Evolutionary conservation across 2,113 vertebrate genomes (phyloP), one percentile per base, ranked within the genome.

Genomic region (Burhinus oedicnemus): DNA sequence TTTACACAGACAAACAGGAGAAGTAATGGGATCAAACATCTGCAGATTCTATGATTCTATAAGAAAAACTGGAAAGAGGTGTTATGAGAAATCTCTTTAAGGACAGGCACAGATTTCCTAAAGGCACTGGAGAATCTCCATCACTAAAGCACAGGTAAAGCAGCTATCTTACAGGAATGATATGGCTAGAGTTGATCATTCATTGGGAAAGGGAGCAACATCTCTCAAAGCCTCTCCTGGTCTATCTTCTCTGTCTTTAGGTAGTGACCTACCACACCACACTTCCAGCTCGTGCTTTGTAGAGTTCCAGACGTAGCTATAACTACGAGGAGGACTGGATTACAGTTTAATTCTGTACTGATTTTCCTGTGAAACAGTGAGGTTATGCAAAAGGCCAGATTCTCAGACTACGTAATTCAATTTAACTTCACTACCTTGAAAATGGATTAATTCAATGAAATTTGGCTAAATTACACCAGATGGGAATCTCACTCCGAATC

Each of bases 381-480:
- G 89, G 84, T 93, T 96, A 90, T 44, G 77, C 51, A 60, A 95
- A 96, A 95, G 92, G 68, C 81, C 81, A 91, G 91, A 91, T 86
- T 91, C 93, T 93, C 79, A 95, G 91, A 94, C 87, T 88, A 83
- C 9, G 11, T 95, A 97, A 97, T 91, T 95, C n/a, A 95, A 95
- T 96, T 97, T 95, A 96, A 91, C 75, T 85, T 86, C 68, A 60
- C 78, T 97, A 85, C 75, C 91, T 93, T 94, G 71, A 91, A 94
- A 96, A 95, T 44, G 15, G 47, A 97, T 93, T 97, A 96, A 97
- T 85, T 93, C 60, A 91, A 92, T 83, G 89, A 94, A 96, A 94
- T 83, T 95, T 82, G 80, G 42, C 79, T 97, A 96, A 97, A 97
- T 93, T 95, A 91, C 89, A 92, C 81, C 96, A 97, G 91, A 96